phyloP scores from a whole-genome alignment of 92 coral and sea anemone genomes.

The Epizoanthus illoricatus region DNA sequence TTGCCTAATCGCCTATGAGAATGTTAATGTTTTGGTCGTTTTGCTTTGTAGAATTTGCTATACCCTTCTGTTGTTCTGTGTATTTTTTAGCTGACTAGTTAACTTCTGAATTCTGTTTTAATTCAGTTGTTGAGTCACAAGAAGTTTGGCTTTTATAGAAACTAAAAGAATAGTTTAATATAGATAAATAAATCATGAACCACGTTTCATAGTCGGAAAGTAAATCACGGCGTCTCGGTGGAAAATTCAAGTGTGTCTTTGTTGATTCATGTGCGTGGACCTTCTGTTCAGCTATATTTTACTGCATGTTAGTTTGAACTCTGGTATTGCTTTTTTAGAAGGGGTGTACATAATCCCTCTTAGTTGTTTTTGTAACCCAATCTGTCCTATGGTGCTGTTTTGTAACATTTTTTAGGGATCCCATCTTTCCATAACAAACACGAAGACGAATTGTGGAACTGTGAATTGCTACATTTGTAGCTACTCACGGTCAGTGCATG shows the following conservation, averaged over 20 bases:
- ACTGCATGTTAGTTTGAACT: slow-evolving; percentile 5
- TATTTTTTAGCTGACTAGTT: slow-evolving; percentile 9
- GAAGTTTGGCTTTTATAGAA: slow-evolving; percentile 41
- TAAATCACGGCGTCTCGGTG: slow-evolving; percentile 29
- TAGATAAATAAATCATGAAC: slow-evolving; percentile 42
- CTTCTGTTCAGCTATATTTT: not conserved
- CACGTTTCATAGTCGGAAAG: slow-evolving; percentile 41
- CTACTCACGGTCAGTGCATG: not conserved
- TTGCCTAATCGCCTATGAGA: not conserved
- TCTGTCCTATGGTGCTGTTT: slow-evolving; percentile 34
- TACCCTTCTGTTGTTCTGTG: slow-evolving; percentile 34
- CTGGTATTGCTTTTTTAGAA: not conserved
- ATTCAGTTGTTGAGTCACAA: slow-evolving; percentile 24
- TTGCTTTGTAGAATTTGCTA: slow-evolving; percentile 6
- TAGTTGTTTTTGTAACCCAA: slow-evolving; percentile 34
- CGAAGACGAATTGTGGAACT: slow-evolving; percentile 10
- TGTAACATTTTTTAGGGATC: slow-evolving; percentile 7
- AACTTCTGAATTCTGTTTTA: slow-evolving; percentile 9
- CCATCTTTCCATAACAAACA: slow-evolving; percentile 26
- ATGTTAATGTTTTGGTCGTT: slow-evolving; percentile 22
- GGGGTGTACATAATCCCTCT: not conserved
- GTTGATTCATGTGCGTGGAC: not conserved
- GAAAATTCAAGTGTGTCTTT: slow-evolving; percentile 22
- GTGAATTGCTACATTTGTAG: slow-evolving; percentile 2
- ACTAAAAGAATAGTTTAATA: slow-evolving; percentile 37